A percentile compares a stretch with the other conserved stretches of the same genome.
Conservation (phyloP, 2,113 vertebrate species). For the Lepus americanus region DNA sequence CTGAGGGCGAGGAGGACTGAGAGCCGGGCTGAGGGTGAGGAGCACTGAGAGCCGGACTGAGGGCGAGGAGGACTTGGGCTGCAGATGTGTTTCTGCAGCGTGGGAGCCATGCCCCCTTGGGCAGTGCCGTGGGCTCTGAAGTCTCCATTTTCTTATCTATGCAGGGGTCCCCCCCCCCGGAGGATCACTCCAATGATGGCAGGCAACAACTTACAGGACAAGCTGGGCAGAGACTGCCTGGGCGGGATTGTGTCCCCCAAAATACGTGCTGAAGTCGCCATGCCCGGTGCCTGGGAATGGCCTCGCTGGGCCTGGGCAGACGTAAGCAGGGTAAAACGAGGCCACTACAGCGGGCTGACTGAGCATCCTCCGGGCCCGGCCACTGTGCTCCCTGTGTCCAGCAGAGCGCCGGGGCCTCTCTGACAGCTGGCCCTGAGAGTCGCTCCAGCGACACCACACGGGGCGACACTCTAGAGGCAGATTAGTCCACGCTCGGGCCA, state of each 20-base stretch:
- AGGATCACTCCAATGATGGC: not conserved
- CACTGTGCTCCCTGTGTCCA: too few relatives aligned
- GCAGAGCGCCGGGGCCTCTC: not conserved
- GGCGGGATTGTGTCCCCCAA: too few relatives aligned
- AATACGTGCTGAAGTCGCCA: accelerated
- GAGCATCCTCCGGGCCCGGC: too few relatives aligned
- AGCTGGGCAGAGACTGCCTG: accelerated
- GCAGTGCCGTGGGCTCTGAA: not conserved
- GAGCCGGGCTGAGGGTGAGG: too few relatives aligned
- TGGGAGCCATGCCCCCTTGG: not conserved
- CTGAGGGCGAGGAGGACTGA: too few relatives aligned
- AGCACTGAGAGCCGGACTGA: not conserved
- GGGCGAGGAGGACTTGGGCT: accelerated
- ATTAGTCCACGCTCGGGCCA: accelerated
- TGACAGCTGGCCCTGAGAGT: accelerated
- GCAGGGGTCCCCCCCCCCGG: not conserved
- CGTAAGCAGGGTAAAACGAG: not conserved
- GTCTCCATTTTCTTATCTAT: not conserved
- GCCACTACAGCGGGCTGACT: too few relatives aligned
- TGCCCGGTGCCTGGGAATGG: too few relatives aligned
- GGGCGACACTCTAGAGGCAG: too few relatives aligned
- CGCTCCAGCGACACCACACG: too few relatives aligned
- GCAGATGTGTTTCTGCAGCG: accelerated
- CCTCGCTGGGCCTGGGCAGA: not conserved
- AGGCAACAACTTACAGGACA: not conserved